phyloP scores from a whole-genome alignment of 2,888 invertebrate genomes.

The Lagria hirta region DNA sequence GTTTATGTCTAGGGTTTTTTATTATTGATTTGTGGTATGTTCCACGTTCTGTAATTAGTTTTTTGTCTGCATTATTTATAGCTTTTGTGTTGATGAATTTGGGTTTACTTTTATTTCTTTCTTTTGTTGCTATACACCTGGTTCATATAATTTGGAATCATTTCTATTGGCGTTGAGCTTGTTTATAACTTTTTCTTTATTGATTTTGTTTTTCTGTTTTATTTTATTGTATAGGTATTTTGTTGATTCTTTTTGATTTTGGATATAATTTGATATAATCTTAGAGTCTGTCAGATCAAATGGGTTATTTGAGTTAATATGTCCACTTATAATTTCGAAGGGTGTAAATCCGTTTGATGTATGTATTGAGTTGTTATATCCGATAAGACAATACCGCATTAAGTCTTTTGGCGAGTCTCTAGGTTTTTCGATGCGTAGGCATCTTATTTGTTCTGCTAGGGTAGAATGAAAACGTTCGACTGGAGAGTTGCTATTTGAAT shows the following conservation, averaged over 20 bases:
- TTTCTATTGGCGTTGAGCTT: too few relatives aligned
- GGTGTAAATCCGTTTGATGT: conserved; percentile 20
- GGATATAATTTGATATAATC: conserved; percentile 21
- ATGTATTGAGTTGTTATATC: conserved; percentile 26
- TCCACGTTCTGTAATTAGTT: conserved; percentile 8
- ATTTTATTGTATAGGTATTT: conserved; percentile 21
- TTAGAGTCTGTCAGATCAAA: conserved; percentile 24
- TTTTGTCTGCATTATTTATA: conserved; percentile 1
- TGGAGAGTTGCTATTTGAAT: conserved; percentile 21
- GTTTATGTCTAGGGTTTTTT: conserved; percentile 11
- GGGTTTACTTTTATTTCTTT: too few relatives aligned
- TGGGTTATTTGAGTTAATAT: conserved; percentile 19
- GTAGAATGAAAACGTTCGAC: conserved; percentile 19
- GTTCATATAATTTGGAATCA: too few relatives aligned
- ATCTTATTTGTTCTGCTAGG: conserved; percentile 11
- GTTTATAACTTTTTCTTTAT: too few relatives aligned
- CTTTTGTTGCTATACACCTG: too few relatives aligned
- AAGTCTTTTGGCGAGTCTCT: conserved; percentile 3
- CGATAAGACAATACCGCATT: conserved; percentile 20
- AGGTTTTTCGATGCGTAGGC: conserved; percentile 5
- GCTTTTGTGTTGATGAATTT: too few relatives aligned
- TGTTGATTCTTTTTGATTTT: conserved; percentile 19
- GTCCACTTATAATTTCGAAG: conserved; percentile 22
- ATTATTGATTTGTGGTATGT: conserved; percentile 21
- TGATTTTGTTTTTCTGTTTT: too few relatives aligned